Evolutionary conservation across 2,797 vertebrate genomes (phyloP), one percentile per base, ranked within the genome.

Genomic region (Chaetodon trifasciatus): DNA sequence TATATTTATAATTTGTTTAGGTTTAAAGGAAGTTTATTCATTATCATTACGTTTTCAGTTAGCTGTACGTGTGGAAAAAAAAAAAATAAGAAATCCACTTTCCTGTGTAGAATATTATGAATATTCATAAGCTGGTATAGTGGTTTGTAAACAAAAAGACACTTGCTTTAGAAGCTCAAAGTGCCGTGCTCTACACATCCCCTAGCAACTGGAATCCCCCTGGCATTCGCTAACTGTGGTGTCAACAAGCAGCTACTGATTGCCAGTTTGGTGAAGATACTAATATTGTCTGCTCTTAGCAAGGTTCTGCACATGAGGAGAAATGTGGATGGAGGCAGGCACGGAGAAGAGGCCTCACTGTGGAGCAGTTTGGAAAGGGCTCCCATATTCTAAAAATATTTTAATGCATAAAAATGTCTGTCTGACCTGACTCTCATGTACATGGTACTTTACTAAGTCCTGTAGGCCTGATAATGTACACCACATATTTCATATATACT

Each of bases 201-300:
- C 87, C 82, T 69, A 87, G 89, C 78, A 90, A 88, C 89, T 79
- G 82, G 73, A 82, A 84, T 87, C 81, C 86, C 77, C 85, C 63
- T 81, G 78, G 78, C 80, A 87, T 83, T 40, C 84, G 76, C 76
- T 72, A 82, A 88, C 81, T 67, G 78, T 82, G 83, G 74, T 83
- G 79, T 88, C 82, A 89, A 89, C 88, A 91, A 89, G 88, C 82
- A 88, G 84, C 80, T 78, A 70, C 90, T 86, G 85, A 89, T 87
- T 90, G 82, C 83, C 73, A 86, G 80, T 85, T 89, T 86, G 81
- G 82, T 87, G 77, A 62, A 77, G 69, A 87, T 81, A 78, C 86
- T 84, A 83, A 88, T 84, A 84, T 72, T 78, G 78, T 75, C 78
- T 72, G 85, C 72, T 63, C 57, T 65, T 49, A 78, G 78, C 78